Evolutionary conservation across 2,113 vertebrate species (phyloP).

Genomic region (Odocoileus virginianus): DNA sequence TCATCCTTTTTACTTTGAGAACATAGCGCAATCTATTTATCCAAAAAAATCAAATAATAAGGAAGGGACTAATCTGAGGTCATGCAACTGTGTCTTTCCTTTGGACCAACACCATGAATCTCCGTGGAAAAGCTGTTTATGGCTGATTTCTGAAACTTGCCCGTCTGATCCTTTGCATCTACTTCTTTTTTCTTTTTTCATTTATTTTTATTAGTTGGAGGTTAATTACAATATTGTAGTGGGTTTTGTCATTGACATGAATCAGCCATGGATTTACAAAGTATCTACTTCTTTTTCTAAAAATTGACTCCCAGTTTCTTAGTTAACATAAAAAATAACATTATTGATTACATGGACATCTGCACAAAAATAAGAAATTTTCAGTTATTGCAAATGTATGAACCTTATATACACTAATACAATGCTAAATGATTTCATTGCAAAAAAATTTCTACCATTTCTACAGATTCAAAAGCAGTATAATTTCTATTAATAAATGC

Average conservation of each 20-base stretch:
- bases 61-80: constrained; percentile 58
- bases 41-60: constrained; percentile 63
- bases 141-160: constrained; percentile 28
- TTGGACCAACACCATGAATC: constrained; percentile 26
- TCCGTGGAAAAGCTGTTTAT: constrained; percentile 50
- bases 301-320: not conserved
- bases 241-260: too few relatives aligned
- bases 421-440: not conserved
- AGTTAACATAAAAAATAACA: constrained; percentile 38
- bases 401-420: not conserved
- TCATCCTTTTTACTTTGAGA: constrained; percentile 52
- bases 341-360: not conserved
- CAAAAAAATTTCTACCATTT: not conserved
- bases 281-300: not conserved
- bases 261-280: too few relatives aligned
- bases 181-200: not conserved
- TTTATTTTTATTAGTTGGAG: too few relatives aligned
- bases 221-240: too few relatives aligned
- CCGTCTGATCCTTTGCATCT: not conserved
- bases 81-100: constrained; percentile 50
- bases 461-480: not conserved
- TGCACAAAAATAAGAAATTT: not conserved
- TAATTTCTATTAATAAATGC: not conserved
- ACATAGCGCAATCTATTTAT: constrained; percentile 44
- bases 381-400: not conserved